Evolutionary conservation across 2,888 invertebrate species (phyloP).

Genomic region (Sminthurinus aureus): DNA sequence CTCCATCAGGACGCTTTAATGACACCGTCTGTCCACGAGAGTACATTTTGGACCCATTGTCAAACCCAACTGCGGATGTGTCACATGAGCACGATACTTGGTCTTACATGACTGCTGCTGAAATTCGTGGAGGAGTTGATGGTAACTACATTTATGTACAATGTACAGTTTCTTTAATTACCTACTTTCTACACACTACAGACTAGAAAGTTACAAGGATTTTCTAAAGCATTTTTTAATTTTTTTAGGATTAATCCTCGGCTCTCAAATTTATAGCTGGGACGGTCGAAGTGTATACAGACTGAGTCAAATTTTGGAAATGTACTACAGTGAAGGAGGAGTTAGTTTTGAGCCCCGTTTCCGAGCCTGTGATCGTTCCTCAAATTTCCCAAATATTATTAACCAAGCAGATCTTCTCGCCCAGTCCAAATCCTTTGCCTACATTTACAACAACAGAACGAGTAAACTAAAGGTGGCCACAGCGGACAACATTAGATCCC

Average conservation of each 20-base stretch:
- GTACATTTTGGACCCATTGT: slow-evolving; percentile 45
- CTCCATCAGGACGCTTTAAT: slow-evolving; percentile 53
- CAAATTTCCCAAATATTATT: slow-evolving; percentile 29
- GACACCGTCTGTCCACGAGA: slow-evolving; percentile 56
- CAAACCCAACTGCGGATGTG: slow-evolving; percentile 44
- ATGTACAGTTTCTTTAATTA: neutral
- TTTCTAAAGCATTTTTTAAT: too few species aligned
- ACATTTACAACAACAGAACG: slow-evolving; percentile 49
- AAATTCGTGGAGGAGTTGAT: slow-evolving; percentile 57
- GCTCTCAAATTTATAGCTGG: slow-evolving; percentile 47
- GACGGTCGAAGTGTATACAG: slow-evolving; percentile 28
- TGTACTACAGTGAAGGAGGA: slow-evolving; percentile 57
- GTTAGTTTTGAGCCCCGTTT: slow-evolving; percentile 46
- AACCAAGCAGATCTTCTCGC: slow-evolving; percentile 7
- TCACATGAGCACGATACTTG: slow-evolving; percentile 44
- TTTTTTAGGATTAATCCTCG: slow-evolving; percentile 51
- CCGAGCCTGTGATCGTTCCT: slow-evolving; percentile 51
- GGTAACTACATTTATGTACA: slow-evolving; percentile 47
- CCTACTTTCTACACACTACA: neutral
- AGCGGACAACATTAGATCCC: slow-evolving; percentile 14
- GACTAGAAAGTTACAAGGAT: too few species aligned
- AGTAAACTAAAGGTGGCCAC: slow-evolving; percentile 30
- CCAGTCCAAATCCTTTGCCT: slow-evolving; percentile 51
- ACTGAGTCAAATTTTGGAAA: slow-evolving; percentile 51
- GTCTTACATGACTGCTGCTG: slow-evolving; percentile 55